Conservation (phyloP, 2,888 invertebrate genomes). For the Dynastes maya region DNA sequence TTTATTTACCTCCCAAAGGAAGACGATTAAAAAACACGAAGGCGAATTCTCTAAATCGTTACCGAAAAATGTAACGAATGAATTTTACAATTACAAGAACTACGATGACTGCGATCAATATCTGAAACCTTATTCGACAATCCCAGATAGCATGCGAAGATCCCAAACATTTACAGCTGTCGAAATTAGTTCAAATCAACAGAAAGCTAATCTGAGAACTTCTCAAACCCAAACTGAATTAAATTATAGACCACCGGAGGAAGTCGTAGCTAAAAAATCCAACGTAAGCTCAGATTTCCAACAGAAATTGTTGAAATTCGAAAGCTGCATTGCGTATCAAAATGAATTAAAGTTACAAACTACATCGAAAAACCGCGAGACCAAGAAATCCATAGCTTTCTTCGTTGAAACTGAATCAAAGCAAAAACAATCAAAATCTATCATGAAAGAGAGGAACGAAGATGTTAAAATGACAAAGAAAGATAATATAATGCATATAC, state of each 20-base stretch:
- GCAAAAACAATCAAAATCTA: constrained; percentile 51
- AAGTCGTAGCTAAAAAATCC: constrained; percentile 60
- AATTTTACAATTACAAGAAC: constrained; percentile 41
- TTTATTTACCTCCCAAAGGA: constrained; percentile 72
- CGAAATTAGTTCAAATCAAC: neutral
- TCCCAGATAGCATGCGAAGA: constrained; percentile 41
- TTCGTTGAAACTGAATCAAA: constrained; percentile 62
- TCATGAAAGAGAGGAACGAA: constrained; percentile 44
- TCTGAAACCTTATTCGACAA: constrained; percentile 10
- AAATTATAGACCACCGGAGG: constrained; percentile 63
- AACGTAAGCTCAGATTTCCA: constrained; percentile 67
- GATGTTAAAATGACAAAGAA: constrained; percentile 12
- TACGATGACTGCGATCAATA: constrained; percentile 45
- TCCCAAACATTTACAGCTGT: constrained; percentile 56
- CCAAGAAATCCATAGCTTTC: constrained; percentile 65
- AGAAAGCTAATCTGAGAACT: constrained; percentile 59
- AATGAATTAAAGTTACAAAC: constrained; percentile 53
- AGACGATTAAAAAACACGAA: neutral
- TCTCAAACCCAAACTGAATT: constrained; percentile 68
- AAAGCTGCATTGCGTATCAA: constrained; percentile 60
- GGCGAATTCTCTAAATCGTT: constrained; percentile 61
- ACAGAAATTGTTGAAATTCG: constrained; percentile 68
- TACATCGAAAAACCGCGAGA: constrained; percentile 45
- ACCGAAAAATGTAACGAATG: constrained; percentile 59
- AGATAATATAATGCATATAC: constrained; percentile 73